Conservation (phyloP, 2,888 invertebrate genomes). For the Atrina japonica region DNA sequence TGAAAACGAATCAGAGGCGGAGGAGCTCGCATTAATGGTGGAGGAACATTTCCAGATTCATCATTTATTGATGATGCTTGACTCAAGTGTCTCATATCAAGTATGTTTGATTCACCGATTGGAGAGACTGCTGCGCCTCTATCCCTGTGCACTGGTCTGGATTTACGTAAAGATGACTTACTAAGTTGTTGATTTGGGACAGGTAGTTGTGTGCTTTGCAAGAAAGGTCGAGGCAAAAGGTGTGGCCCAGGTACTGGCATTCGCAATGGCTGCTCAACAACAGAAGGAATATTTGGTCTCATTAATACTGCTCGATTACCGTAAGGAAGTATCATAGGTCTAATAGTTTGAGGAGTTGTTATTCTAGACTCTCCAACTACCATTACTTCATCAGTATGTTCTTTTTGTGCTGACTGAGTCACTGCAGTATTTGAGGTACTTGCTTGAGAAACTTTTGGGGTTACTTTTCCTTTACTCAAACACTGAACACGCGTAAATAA, state of each 20-base stretch:
- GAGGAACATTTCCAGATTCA: slow-evolving; percentile 37
- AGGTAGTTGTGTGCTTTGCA: neutral
- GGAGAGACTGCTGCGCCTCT: neutral
- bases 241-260: slow-evolving; percentile 3
- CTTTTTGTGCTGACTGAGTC: neutral
- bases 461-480: slow-evolving; percentile 55
- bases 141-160: slow-evolving; percentile 36
- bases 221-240: slow-evolving; percentile 8
- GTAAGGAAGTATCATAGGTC: neutral
- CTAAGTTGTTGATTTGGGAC: slow-evolving; percentile 12
- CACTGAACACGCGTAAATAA: slow-evolving; percentile 62
- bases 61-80: neutral
- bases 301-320: neutral
- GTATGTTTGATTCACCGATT: neutral
- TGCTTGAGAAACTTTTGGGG: slow-evolving; percentile 7
- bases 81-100: neutral
- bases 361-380: neutral
- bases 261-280: slow-evolving; percentile 1
- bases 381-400: neutral
- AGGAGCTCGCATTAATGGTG: slow-evolving; percentile 60
- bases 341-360: neutral
- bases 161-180: slow-evolving; percentile 38
- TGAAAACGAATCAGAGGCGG: slow-evolving; percentile 57
- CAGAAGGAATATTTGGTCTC: slow-evolving; percentile 13
- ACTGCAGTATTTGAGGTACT: neutral